A percentile compares a stretch with the other conserved stretches of the same genome.
Conservation (phyloP, 2,113 vertebrate genomes). For the Plecturocebus donacophilus region DNA sequence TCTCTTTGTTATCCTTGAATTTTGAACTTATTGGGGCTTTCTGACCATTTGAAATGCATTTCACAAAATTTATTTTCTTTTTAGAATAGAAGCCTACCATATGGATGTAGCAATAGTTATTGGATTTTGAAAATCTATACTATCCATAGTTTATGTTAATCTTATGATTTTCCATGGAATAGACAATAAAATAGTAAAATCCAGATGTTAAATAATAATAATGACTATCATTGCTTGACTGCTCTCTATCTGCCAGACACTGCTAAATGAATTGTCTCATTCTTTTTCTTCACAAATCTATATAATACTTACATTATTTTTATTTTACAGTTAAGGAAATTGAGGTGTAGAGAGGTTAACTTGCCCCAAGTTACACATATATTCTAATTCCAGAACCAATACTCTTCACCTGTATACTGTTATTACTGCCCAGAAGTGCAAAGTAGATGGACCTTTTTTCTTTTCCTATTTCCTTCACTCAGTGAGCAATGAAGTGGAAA, state of each 20-base stretch:
- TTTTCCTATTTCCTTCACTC: neutral
- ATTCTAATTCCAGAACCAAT: neutral
- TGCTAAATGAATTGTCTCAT: neutral
- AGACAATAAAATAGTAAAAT: neutral
- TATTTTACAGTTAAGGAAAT: neutral
- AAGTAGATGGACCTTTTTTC: neutral
- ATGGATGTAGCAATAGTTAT: neutral
- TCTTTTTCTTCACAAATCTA: neutral
- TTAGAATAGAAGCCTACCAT: neutral
- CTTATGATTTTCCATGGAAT: neutral
- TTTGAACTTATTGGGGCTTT: conserved; percentile 20
- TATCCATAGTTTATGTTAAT: neutral
- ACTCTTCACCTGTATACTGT: neutral
- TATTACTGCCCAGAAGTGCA: neutral
- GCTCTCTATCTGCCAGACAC: neutral
- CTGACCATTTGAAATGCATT: neutral
- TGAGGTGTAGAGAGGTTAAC: neutral
- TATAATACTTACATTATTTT: neutral
- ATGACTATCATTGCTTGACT: neutral
- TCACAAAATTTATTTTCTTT: conserved; percentile 20
- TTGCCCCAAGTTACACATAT: neutral
- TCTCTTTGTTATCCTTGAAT: conserved; percentile 4
- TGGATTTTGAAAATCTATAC: neutral
- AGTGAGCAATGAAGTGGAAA: neutral
- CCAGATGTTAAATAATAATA: conserved; percentile 6